These are phyloP conservation scores for Ceraclea dissimilis DNA, from an alignment of 2,888 invertebrate species.

Conservation along the genomic window DNA sequence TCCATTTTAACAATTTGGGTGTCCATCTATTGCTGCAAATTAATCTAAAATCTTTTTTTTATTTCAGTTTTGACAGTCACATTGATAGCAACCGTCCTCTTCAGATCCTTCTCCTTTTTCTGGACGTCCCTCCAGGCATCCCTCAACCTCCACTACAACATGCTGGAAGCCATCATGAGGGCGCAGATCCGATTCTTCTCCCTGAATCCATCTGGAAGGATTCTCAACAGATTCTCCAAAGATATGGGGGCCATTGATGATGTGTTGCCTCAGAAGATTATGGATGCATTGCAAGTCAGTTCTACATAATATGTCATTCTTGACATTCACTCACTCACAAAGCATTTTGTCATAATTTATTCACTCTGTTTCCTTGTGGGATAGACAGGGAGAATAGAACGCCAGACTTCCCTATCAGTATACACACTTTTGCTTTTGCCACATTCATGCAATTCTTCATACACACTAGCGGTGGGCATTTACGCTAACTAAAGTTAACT, in stretches of 20 bases:
- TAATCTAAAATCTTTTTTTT: no score
- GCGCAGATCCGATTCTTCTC: conserved; percentile 79
- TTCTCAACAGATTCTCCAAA: conserved; percentile 78
- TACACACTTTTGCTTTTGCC: no score
- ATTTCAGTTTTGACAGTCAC: conserved; percentile 11
- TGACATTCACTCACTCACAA: no score
- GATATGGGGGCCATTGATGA: conserved; percentile 76
- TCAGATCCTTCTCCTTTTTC: conserved; percentile 61
- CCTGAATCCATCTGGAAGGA: conserved; percentile 72
- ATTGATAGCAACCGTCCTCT: conserved; percentile 30
- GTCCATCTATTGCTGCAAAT: no score
- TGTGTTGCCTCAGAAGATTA: conserved; percentile 56
- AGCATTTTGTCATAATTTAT: no score
- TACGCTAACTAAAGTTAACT: no score
- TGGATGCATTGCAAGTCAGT: conserved; percentile 59
- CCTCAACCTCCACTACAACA: conserved; percentile 63
- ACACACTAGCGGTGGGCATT: no score
- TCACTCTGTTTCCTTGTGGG: background rate
- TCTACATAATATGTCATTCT: background rate
- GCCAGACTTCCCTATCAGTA: no score
- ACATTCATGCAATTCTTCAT: no score
- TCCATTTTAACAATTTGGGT: no score
- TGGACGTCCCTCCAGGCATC: conserved; percentile 69
- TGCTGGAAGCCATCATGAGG: conserved; percentile 67
- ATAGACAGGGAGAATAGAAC: no score